These are phyloP conservation scores for Formica selysi DNA, from an alignment of 1,140 invertebrate species.

Conservation along the genomic window DNA sequence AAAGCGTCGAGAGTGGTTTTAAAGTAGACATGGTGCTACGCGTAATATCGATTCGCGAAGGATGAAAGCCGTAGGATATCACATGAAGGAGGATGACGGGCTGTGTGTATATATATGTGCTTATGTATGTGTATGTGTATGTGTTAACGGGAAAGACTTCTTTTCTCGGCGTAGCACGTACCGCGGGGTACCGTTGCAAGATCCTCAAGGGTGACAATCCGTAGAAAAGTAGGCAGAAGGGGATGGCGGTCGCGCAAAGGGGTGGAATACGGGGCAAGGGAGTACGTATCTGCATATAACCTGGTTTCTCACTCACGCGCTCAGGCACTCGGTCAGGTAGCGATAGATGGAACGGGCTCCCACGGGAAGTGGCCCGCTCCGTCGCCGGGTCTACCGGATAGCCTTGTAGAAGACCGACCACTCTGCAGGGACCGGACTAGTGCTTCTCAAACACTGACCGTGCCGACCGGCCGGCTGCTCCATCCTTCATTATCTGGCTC, in stretches of 20 bases:
- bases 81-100: slow-evolving; percentile 20
- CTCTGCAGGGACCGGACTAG: slow-evolving; percentile 78
- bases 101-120: neutral
- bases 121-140: neutral
- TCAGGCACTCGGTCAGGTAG: slow-evolving; percentile 43
- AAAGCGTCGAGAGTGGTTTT: slow-evolving; percentile 59
- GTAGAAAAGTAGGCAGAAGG: slow-evolving; percentile 43
- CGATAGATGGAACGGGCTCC: slow-evolving; percentile 66
- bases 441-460: slow-evolving; percentile 79
- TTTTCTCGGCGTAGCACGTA: slow-evolving; percentile 40
- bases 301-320: slow-evolving; percentile 78
- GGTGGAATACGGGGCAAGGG: slow-evolving; percentile 42
- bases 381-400: slow-evolving; percentile 59
- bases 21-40: slow-evolving; percentile 55
- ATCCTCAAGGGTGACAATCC: slow-evolving; percentile 51
- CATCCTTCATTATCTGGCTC: slow-evolving; percentile 79
- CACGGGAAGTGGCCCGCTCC: slow-evolving; percentile 73
- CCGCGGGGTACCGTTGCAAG: slow-evolving; percentile 49
- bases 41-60: slow-evolving; percentile 55
- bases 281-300: slow-evolving; percentile 78
- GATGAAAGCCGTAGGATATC: slow-evolving; percentile 55
- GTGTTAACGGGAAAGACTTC: neutral
- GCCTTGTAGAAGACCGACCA: slow-evolving; percentile 76
- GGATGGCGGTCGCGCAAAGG: slow-evolving; percentile 31
- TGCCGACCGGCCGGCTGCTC: slow-evolving; percentile 63